Evolutionary conservation across 53 echinoderm and acorn worm species (phyloP), one percentile per base, ranked within the genome.

Genomic region (Henricia sp.): DNA sequence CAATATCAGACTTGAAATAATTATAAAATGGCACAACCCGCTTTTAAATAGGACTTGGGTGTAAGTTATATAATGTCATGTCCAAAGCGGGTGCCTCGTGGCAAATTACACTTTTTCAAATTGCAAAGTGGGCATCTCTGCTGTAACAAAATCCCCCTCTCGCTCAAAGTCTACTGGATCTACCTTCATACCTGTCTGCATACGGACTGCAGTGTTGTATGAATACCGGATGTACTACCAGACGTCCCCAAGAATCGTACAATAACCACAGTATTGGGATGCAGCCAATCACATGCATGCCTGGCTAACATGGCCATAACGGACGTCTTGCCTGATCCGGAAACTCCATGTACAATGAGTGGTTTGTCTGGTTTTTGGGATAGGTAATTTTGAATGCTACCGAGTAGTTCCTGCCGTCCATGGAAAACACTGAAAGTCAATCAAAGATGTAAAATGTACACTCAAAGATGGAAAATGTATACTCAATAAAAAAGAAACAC

Each of bases 231-330:
- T 41, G 88, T 93, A 20, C 83, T 68, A 0, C 86, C 85, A 6
- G 95, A 95, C 0, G 95, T 95, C 10, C 95, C 95, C 11, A 95
- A 86, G 70, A 95, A 93, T 36, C 95, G 70, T 19, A 92, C 70
- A n/a, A 73, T 16, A 8, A 87, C 82, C 3, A 93, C 85, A 54
- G 75, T 33, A 17, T 55, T 77, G 8, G 53, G 42, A 17, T 65
- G 63, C 27, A 90, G 71, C 86, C 85, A 85, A 3, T 83, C 42
- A 21, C 63, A 64, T 24, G 84, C 70, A 35, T 69, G 67, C 65
- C 50, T 85, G 30, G 91, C 95, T 6, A 92, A 60, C 95, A 95
- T 93, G n/a, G 95, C 95, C 95, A 95, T 92, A 32, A 95, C 86
- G 0, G 95, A 93, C 1, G 95, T 95, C 82, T 95, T 95, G 29